Conservation (phyloP, 1,140 invertebrate species). For the Drosophila ananassae region DNA sequence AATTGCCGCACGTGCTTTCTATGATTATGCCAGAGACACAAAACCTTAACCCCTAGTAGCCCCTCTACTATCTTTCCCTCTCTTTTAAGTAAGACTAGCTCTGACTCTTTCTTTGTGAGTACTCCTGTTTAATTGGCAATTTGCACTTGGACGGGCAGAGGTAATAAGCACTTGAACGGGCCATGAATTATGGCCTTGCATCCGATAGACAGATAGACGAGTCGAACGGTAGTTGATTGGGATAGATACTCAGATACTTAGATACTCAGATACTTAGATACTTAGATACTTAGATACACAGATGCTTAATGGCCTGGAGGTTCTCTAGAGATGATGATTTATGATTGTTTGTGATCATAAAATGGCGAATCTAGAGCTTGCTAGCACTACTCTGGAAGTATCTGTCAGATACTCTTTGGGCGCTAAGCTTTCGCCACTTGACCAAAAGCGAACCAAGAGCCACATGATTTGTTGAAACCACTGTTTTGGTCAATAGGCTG, state of each 20-base stretch:
- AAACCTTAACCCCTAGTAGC: constrained; percentile 26
- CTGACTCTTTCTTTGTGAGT: not conserved
- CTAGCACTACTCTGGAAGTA: not conserved
- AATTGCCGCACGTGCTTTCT: constrained; percentile 80
- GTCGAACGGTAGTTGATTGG: constrained; percentile 71
- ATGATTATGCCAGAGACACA: constrained; percentile 64
- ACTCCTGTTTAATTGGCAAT: constrained; percentile 65
- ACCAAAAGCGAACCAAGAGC: constrained; percentile 14
- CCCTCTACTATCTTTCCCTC: not conserved
- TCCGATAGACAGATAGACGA: constrained; percentile 58
- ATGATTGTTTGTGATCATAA: constrained; percentile 11
- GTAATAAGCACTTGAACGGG: constrained; percentile 39
- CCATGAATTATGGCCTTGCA: constrained; percentile 65
- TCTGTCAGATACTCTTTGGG: constrained; percentile 7
- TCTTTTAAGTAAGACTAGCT: not conserved
- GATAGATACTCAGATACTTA: constrained; percentile 20
- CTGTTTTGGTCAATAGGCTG: constrained; percentile 52
- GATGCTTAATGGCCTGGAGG: constrained; percentile 28
- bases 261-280: constrained; percentile 8
- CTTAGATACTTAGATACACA: constrained; percentile 5
- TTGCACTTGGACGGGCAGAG: constrained; percentile 56
- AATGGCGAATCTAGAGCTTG: constrained; percentile 3
- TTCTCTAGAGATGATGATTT: constrained; percentile 19
- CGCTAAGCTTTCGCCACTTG: constrained; percentile 41
- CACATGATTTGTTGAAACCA: constrained; percentile 33